Evolutionary conservation across 2,888 invertebrate species (phyloP), one percentile per base, ranked within the genome.

Genomic region (Parascotia fuliginaria): DNA sequence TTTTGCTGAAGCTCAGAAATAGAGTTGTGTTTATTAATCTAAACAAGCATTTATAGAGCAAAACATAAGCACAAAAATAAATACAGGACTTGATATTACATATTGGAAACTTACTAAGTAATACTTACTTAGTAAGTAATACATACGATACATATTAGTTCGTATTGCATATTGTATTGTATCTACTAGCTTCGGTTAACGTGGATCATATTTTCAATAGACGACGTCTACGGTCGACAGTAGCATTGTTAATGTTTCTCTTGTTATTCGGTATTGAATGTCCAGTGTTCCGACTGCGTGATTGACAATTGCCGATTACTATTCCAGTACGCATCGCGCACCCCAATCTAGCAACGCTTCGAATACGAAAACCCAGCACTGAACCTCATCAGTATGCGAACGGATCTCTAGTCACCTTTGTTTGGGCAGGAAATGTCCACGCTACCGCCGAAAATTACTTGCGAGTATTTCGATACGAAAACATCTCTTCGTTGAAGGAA

Each of bases 361-460:
- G 88, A 85, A 89, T 91, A 87, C 77, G 71, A 85, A 89, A 81
- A 70, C 56, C 60, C 61, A 59, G 58, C 54, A 40, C 60, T 68
- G 64, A 59, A 70, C 60, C 76, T 83, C 74, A 89, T 92, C 81
- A 78, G 84, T 90, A 92, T 92, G 89, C 90, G 79, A 70, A 76
- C 76, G 61, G 68, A 70, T 75, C 66, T 74, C 79, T 79, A 82
- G 75, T 73, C 80, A 87, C 88, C 90, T 90, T 91, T 89, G 91
- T 91, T 89, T 84, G 81, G 85, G 78, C 91, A 92, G 91, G 91
- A 92, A 90, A 86, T 81, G 87, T 81, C 77, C 83, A 80, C 75
- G 75, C 70, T 79, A 76, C 83, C 77, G 81, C 83, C 89, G 83
- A 90, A 91, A 87, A 87, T 82, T 79, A 83, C 80, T 81, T 70